Evolutionary conservation across 2,113 vertebrate genomes (phyloP).

Genomic region (Anthoscopus minutus): DNA sequence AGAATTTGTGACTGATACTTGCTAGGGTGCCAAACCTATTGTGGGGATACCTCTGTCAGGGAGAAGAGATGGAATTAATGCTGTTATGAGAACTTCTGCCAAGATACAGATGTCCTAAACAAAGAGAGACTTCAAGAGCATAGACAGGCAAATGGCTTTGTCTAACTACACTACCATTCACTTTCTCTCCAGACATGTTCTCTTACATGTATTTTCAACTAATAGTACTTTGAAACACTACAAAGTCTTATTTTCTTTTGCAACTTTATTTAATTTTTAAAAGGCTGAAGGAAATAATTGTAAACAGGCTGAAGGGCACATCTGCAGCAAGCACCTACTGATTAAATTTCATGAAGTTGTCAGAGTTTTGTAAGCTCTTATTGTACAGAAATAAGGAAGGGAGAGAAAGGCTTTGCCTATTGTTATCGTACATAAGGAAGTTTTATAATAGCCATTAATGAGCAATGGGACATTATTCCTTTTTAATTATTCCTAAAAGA

Average conservation of each 20-base stretch:
- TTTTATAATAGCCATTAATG: not conserved
- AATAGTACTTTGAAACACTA: not conserved
- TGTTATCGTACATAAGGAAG: not conserved
- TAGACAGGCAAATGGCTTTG: not conserved
- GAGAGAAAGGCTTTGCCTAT: not conserved
- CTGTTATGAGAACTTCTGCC: not conserved
- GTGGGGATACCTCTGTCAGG: not conserved
- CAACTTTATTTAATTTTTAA: not conserved
- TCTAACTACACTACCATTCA: not conserved
- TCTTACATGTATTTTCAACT: not conserved
- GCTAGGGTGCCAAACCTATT: not conserved
- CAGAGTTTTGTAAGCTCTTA: not conserved
- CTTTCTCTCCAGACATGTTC: not conserved
- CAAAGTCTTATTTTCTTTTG: not conserved
- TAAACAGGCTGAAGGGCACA: not conserved
- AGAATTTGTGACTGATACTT: slow-evolving; percentile 15
- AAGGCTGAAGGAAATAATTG: not conserved
- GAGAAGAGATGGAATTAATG: not conserved
- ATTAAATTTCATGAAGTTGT: not conserved
- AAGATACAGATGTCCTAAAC: not conserved
- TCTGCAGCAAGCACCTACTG: not conserved
- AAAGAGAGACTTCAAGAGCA: not conserved
- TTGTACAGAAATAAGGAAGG: not conserved
- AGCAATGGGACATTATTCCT: not conserved
- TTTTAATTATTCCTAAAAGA: not conserved